Base-by-base conservation (phyloP, 2,888 invertebrate species). In the Scaeva pyrastri region DNA sequence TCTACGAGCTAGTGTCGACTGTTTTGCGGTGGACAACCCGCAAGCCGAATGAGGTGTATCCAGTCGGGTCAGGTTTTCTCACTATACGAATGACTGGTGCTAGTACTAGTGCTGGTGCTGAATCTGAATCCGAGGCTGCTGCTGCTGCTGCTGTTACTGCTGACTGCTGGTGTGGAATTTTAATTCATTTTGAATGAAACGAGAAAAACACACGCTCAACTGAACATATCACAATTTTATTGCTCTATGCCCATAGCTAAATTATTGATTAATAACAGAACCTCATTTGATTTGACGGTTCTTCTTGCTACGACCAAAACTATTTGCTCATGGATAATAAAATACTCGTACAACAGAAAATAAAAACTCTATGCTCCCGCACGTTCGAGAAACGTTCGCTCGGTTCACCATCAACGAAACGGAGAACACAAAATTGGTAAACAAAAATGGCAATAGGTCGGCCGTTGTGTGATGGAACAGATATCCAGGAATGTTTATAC, bases 201-300 rank as follows among this genome's bases (percentile, higher is more conserved):
- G 26, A 62, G 64, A 64, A 50, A 82, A 36, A 72, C 11, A 50
- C n/a, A 50, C 26, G 23, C 48, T 23, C 48, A 73, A 50, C 48
- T 16, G 26, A 60, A 62, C 48, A 62, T 58, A 50, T 36, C 50
- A 62, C n/a, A 74, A 62, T 62, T 74, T 62, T 62, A 74, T 62
- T 66, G 19, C 50, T 39, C 21, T 48, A 31, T 26, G 62, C 50
- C 62, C 39, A 41, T 52, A 62, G 62, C 62, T 52, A 74, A 74
- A 74, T 74, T 74, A 60, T 81, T 79, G 79, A 85, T 76, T 85
- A 68, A 84, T 68, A 76, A 72, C 58, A 21, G 41, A 81, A 68
- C 39, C 68, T 58, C 66, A 72, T 72, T 72, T n/a, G 56, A 41
- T 52, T 73, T 45, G 84, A 72, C 80, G 71, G 71, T 76, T 85